Conservation (phyloP, 2,797 vertebrate species). For the Novumbra hubbsi region DNA sequence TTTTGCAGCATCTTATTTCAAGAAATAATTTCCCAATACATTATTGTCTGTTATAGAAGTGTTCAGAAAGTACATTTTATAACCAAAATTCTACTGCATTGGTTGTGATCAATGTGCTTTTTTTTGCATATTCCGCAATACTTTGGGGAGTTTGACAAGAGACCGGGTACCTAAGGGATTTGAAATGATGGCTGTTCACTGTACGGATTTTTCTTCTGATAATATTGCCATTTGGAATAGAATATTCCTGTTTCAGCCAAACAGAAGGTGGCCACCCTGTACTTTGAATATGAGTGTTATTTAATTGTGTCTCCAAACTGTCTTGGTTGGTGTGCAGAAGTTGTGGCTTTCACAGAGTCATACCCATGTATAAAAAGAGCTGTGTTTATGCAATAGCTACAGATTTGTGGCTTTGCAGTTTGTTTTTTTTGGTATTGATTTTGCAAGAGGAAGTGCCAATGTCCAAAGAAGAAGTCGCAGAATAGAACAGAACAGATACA, state of each 20-base stretch:
- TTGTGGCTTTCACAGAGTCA: constrained; percentile 69
- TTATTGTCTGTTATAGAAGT: too few relatives aligned
- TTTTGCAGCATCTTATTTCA: too few relatives aligned
- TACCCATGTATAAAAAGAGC: constrained; percentile 41
- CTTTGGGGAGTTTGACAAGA: too few relatives aligned
- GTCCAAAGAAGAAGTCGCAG: constrained; percentile 21
- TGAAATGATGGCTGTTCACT: background rate
- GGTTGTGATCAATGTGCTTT: too few relatives aligned
- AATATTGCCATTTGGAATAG: constrained; percentile 1
- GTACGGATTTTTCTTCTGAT: background rate
- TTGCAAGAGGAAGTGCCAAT: constrained; percentile 66
- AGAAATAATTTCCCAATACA: too few relatives aligned
- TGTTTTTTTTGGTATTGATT: constrained; percentile 52
- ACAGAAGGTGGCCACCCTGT: constrained; percentile 19
- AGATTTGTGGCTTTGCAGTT: constrained; percentile 49
- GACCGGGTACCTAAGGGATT: too few relatives aligned
- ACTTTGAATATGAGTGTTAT: background rate
- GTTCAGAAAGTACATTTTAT: too few relatives aligned
- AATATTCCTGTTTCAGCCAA: background rate
- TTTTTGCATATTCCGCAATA: too few relatives aligned
- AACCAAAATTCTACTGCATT: too few relatives aligned
- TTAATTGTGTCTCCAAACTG: background rate
- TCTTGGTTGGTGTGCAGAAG: constrained; percentile 64
- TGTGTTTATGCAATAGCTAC: constrained; percentile 56
- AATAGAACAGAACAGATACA: constrained; percentile 23